These are phyloP conservation scores for Papilio polytes DNA, from an alignment of 1,140 invertebrate species.

Conservation along the genomic window DNA sequence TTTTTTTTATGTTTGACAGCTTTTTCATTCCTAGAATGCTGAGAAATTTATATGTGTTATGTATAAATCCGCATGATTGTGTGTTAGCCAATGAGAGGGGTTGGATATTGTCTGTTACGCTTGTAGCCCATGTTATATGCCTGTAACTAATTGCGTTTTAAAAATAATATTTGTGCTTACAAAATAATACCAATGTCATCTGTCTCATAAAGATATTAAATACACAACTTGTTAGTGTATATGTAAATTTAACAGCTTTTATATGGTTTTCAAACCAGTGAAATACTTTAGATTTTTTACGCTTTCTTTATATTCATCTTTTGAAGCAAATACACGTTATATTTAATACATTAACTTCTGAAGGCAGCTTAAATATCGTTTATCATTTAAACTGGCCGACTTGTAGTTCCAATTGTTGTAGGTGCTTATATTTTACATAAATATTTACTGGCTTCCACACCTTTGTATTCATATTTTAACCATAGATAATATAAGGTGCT, in stretches of 20 bases:
- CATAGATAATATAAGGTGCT: constrained; percentile 2
- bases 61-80: neutral
- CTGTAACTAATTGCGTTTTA: too few species aligned
- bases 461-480: neutral
- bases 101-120: neutral
- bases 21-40: too few species aligned
- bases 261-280: too few species aligned
- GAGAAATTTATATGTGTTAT: neutral
- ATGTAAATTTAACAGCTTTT: too few species aligned
- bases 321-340: neutral
- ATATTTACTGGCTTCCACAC: neutral
- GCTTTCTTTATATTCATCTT: too few species aligned
- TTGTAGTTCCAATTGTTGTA: neutral
- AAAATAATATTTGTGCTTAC: neutral
- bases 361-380: too few species aligned
- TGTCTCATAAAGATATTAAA: too few species aligned
- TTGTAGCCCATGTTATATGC: neutral
- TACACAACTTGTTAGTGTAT: too few species aligned
- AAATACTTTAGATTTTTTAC: too few species aligned
- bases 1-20: neutral
- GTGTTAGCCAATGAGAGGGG: neutral
- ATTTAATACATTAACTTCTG: neutral
- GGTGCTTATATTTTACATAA: neutral
- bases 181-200: too few species aligned
- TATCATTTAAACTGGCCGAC: too few species aligned